These are phyloP conservation scores for Chelonus insularis DNA, from an alignment of 1,140 invertebrate species.

Conservation along the genomic window DNA sequence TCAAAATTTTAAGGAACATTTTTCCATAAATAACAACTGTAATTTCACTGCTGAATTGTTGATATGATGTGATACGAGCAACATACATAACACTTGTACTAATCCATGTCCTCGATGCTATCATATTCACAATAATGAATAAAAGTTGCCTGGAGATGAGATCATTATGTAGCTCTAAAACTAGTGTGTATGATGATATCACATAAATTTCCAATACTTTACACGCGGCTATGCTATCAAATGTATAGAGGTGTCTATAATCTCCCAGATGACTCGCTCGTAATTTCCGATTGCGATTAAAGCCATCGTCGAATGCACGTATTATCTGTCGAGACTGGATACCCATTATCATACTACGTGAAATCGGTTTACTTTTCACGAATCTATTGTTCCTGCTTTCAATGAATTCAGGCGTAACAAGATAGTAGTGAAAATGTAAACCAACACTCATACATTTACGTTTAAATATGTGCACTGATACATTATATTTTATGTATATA, in stretches of 20 bases:
- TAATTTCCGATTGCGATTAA: slow-evolving; percentile 30
- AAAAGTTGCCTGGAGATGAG: no score
- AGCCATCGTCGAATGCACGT: slow-evolving; percentile 18
- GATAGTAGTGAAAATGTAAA: background rate
- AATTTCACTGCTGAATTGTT: no score
- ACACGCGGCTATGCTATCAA: no score
- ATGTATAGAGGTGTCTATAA: background rate
- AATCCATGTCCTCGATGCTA: background rate
- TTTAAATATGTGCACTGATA: no score
- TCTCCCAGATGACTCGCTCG: background rate
- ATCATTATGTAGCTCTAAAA: no score
- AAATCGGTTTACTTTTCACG: slow-evolving; percentile 22
- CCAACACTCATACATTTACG: no score
- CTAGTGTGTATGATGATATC: no score
- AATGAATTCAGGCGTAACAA: background rate
- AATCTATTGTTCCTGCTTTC: background rate
- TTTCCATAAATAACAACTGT: background rate
- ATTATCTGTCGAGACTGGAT: slow-evolving; percentile 7
- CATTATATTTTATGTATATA: background rate
- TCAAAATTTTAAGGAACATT: no score
- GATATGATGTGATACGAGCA: background rate
- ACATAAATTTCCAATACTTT: no score
- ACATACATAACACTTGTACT: background rate
- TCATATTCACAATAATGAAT: no score
- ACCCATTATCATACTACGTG: slow-evolving; percentile 14